Conservation (phyloP, 2,888 invertebrate species). For the Holacanthella duospinosa region DNA sequence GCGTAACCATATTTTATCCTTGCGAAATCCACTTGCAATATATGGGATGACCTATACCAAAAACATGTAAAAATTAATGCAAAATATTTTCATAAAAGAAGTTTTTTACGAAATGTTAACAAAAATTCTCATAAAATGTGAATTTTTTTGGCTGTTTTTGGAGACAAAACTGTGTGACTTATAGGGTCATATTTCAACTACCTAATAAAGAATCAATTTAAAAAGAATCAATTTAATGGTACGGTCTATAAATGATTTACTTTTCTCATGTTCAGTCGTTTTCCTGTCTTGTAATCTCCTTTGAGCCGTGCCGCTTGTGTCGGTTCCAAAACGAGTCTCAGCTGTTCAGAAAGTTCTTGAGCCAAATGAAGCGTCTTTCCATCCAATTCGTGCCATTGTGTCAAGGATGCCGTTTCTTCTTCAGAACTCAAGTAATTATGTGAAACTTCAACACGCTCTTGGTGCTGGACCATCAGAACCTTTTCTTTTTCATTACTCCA, state of each 20-base stretch:
- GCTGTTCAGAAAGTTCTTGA: slow-evolving; percentile 80
- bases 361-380: slow-evolving; percentile 49
- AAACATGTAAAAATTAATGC: background rate
- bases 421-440: background rate
- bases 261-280: slow-evolving; percentile 94
- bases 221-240: no score
- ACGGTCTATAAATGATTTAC: no score
- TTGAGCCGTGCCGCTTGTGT: slow-evolving; percentile 80
- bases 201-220: no score
- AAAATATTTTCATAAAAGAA: background rate
- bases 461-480: background rate
- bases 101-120: no score
- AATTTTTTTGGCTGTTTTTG: no score
- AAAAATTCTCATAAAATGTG: no score
- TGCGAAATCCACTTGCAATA: slow-evolving; percentile 96
- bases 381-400: slow-evolving; percentile 37
- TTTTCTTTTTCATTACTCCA: slow-evolving; percentile 12
- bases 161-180: no score
- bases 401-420: slow-evolving; percentile 21
- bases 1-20: slow-evolving; percentile 97
- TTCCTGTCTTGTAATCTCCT: slow-evolving; percentile 94
- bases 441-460: background rate
- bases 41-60: slow-evolving; percentile 73
- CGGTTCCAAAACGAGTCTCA: slow-evolving; percentile 88
- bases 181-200: no score